phyloP scores from a whole-genome alignment of 2,113 vertebrate genomes.

The Cyanistes caeruleus region DNA sequence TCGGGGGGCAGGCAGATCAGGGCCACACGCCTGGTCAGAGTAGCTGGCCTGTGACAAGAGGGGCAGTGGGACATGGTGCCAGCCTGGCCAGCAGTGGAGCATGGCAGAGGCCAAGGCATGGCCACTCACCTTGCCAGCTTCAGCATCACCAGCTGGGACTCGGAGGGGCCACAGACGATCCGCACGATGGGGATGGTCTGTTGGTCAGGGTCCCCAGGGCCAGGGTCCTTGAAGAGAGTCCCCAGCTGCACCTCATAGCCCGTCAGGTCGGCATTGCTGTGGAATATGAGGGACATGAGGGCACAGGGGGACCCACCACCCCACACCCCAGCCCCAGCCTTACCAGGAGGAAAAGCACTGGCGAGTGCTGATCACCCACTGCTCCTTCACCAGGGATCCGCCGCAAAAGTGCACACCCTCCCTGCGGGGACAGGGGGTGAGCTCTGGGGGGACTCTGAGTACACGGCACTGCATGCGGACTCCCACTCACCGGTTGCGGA shows the following conservation, averaged over 20 bases:
- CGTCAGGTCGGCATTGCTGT: constrained; percentile 82
- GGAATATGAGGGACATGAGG: neutral
- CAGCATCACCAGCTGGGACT: constrained; percentile 91
- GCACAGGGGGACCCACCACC: neutral
- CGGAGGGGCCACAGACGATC: constrained; percentile 88
- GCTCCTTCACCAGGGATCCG: constrained; percentile 88
- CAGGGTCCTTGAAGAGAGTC: constrained; percentile 84
- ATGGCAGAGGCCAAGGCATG: accelerated
- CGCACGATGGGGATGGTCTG: constrained; percentile 83
- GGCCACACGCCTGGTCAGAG: constrained; percentile 86
- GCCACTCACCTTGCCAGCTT: constrained; percentile 84
- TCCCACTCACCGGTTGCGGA: constrained; percentile 85
- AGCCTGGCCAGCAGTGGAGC: neutral
- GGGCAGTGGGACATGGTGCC: neutral
- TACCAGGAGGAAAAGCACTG: constrained; percentile 98
- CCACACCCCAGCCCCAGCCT: neutral
- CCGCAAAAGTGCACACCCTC: constrained; percentile 94
- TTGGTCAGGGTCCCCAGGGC: constrained; percentile 78
- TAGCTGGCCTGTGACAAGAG: constrained; percentile 73
- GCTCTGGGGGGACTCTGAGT: accelerated
- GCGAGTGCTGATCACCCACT: constrained; percentile 94
- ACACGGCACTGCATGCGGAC: accelerated
- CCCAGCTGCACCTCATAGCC: constrained; percentile 91
- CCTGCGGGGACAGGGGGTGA: constrained; percentile 65
- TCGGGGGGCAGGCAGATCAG: constrained; percentile 94